These are phyloP conservation scores for Odontamblyopus lacepedii DNA, from an alignment of 2,797 vertebrate genomes.

Conservation along the genomic window DNA sequence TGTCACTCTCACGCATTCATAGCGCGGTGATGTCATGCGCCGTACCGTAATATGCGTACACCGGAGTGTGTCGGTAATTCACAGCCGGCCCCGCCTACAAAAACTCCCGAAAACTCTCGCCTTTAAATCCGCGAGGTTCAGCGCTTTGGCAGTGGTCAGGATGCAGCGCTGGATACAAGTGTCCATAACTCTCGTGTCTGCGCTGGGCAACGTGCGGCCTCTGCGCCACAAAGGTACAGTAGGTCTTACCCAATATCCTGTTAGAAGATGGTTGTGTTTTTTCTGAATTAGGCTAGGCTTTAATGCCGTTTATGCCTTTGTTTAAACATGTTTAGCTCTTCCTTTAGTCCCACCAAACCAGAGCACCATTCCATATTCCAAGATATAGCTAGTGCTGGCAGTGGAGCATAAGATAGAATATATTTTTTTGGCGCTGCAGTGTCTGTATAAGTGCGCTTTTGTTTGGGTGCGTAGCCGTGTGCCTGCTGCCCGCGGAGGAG, in stretches of 20 bases:
- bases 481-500: conserved; percentile 80
- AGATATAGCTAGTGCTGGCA: too few relatives aligned
- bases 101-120: conserved; percentile 26
- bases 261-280: neutral
- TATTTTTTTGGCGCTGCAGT: too few relatives aligned
- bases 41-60: neutral
- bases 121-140: conserved; percentile 42
- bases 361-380: too few relatives aligned
- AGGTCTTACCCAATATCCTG: conserved; percentile 6
- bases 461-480: conserved; percentile 45
- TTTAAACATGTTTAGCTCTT: neutral
- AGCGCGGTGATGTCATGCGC: neutral
- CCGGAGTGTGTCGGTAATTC: neutral
- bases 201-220: conserved; percentile 43
- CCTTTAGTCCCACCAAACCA: too few relatives aligned
- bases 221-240: conserved; percentile 51
- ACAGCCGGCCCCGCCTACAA: conserved; percentile 54
- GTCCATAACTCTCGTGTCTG: conserved; percentile 42
- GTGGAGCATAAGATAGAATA: too few relatives aligned
- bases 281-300: neutral
- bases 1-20: neutral
- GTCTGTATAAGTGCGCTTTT: too few relatives aligned
- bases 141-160: conserved; percentile 11
- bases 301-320: neutral
- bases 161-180: conserved; percentile 66